A percentile compares a stretch with the other conserved stretches of the same genome.
Evolutionary conservation across 2,888 invertebrate genomes (phyloP).

Genomic region (Tetragonula carbonaria): DNA sequence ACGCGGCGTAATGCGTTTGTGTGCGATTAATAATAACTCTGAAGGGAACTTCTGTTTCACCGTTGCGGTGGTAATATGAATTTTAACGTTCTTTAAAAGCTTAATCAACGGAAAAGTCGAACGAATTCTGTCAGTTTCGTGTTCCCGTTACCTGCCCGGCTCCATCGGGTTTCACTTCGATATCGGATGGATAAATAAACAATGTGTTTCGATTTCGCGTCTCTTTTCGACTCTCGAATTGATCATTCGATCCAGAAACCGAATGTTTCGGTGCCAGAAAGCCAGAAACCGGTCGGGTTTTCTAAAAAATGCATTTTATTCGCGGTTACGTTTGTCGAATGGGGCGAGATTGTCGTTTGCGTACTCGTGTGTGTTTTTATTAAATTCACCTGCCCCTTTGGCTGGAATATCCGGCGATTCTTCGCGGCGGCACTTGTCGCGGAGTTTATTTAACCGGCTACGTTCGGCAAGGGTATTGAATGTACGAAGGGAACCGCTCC

Average conservation of each 20-base stretch:
- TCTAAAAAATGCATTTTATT: neutral
- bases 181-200: constrained; percentile 59
- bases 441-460: neutral
- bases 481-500: neutral
- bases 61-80: neutral
- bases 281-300: neutral
- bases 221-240: neutral
- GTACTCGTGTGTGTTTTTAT: neutral
- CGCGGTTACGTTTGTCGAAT: too few relatives aligned
- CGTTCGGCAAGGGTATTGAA: neutral
- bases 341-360: too few relatives aligned
- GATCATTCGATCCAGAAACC: neutral
- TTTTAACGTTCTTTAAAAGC: constrained; percentile 29
- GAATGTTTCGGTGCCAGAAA: neutral
- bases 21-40: neutral
- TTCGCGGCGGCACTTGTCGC: neutral
- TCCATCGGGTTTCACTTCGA: constrained; percentile 32
- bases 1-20: neutral
- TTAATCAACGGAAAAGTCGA: neutral
- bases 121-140: constrained; percentile 20
- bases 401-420: neutral
- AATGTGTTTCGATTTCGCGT: constrained; percentile 1
- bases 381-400: neutral
- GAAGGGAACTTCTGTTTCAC: neutral
- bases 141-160: constrained; percentile 38